Percentiles rank a stretch among this genome's conserved stretches.
These are phyloP conservation scores for Atherinomorus stipes DNA, from an alignment of 2,113 vertebrate species.

Conservation along the genomic window DNA sequence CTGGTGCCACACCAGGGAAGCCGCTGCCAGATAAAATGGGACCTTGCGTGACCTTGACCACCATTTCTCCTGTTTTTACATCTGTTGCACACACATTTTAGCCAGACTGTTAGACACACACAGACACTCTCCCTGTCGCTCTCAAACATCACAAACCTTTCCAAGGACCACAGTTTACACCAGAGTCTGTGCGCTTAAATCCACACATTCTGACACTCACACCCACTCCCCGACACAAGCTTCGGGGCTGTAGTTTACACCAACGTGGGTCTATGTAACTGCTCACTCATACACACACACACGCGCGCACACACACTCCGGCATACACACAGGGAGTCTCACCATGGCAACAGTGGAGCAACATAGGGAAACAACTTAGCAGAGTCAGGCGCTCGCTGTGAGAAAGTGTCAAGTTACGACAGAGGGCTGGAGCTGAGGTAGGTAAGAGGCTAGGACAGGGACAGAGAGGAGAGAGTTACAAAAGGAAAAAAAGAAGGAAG, in stretches of 20 bases:
- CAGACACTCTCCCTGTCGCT: not conserved
- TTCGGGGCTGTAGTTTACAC: slow-evolving; percentile 61
- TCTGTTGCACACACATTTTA: slow-evolving; percentile 67
- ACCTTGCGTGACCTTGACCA: slow-evolving; percentile 86
- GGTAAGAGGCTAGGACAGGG: slow-evolving; percentile 68
- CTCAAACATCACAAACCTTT: slow-evolving; percentile 20
- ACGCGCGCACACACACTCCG: slow-evolving; percentile 30
- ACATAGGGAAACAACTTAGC: slow-evolving; percentile 92
- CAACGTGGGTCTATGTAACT: slow-evolving; percentile 46
- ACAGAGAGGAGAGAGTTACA: slow-evolving; percentile 53
- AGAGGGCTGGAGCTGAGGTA: slow-evolving; percentile 57
- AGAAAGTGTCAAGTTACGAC: slow-evolving; percentile 84
- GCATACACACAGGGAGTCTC: slow-evolving; percentile 81
- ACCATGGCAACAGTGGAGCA: slow-evolving; percentile 93
- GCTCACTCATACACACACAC: slow-evolving; percentile 21
- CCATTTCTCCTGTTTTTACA: slow-evolving; percentile 86
- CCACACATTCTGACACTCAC: slow-evolving; percentile 32
- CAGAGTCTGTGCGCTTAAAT: slow-evolving; percentile 42
- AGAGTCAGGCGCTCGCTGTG: slow-evolving; percentile 82
- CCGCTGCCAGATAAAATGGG: slow-evolving; percentile 55
- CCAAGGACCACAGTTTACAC: slow-evolving; percentile 40
- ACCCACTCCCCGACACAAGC: slow-evolving; percentile 23
- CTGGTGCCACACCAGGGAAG: slow-evolving; percentile 61
- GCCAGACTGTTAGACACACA: slow-evolving; percentile 19
- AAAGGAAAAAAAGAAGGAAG: slow-evolving; percentile 29